A percentile compares a stretch with the other conserved stretches of the same genome.
These are phyloP conservation scores for Drosophila busckii DNA, from an alignment of 1,140 invertebrate genomes.

Conservation along the genomic window DNA sequence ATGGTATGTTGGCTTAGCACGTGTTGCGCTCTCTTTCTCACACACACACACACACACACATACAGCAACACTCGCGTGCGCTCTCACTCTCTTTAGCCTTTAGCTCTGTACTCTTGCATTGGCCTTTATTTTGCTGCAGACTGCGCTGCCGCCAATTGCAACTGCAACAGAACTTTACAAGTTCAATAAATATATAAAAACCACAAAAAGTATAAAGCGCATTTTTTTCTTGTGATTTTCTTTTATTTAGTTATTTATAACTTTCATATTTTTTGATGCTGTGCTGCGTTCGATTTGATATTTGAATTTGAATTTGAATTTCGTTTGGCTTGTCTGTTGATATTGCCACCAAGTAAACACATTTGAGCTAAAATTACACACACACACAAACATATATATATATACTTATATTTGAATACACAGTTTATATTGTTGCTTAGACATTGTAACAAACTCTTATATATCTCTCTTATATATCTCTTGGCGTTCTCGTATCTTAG, in stretches of 20 bases:
- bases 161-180: conserved; percentile 15
- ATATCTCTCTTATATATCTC: conserved; percentile 20
- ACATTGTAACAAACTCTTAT: conserved; percentile 33
- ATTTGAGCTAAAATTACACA: conserved; percentile 16
- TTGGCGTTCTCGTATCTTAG: conserved; percentile 77
- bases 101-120: no score
- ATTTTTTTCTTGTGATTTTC: conserved; percentile 51
- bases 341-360: no score
- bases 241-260: conserved; percentile 29
- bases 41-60: conserved; percentile 43
- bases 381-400: conserved; percentile 9
- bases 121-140: no score
- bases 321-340: conserved; percentile 74
- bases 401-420: conserved; percentile 1
- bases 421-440: conserved; percentile 35
- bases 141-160: no score
- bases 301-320: conserved; percentile 69
- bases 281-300: conserved; percentile 75
- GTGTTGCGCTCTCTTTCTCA: conserved; percentile 60
- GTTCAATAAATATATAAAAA: conserved; percentile 29
- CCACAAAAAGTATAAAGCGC: conserved; percentile 52
- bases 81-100: no score
- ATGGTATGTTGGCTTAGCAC: conserved; percentile 70
- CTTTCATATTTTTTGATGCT: conserved; percentile 59
- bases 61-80: no score